Evolutionary conservation across 1,140 invertebrate species (phyloP), one percentile per base, ranked within the genome.

Genomic region (Drosophila lacteicornis): DNA sequence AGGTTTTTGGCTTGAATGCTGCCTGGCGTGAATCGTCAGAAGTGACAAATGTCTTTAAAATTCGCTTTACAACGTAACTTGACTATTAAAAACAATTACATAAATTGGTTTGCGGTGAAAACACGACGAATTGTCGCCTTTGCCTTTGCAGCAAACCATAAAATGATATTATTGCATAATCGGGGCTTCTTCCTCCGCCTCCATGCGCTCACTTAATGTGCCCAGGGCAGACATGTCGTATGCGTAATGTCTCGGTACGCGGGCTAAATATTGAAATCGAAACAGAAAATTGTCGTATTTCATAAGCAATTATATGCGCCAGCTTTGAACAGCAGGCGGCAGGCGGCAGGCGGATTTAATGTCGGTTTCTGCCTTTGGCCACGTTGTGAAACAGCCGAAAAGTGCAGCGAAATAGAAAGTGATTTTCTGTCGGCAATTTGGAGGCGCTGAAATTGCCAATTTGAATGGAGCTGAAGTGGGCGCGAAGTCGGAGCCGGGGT

Each of bases 381-480:
- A 36, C 65, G 36, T 61, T 70, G 58, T 56, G 81, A 76, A 78
- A 80, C 57, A 61, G 59, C 43, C 70, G 66, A 69, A 53, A 75
- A 76, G 71, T 76, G 71, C 74, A 76, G 75, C 69, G 85, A 79
- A 88, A 85, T 88, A 88, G 85, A 88, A 88, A 88, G 85, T 88
- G 81, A 88, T 88, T 88, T 80, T 68, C 53, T 83, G 71, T 82
- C 77, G 51, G 70, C 82, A 71, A 87, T 75, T 88, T 80, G 58
- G 47, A 80, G 85, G 80, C 81, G 82, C 79, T 86, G 79, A 85
- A 86, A 84, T 79, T 70, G 85, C 58, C 84, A 88, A 83, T 88
- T 80, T 84, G 22, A 59, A 59, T 80, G 73, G 33, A 62, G 63
- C 49, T 47, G 40, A 3, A 47, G 61, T 42, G 19, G 36, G 27